These are phyloP conservation scores for Halisarca cf. caerulea DNA, from an alignment of 37 sponge, comb jelly and placozoan species.

Conservation along the genomic window DNA sequence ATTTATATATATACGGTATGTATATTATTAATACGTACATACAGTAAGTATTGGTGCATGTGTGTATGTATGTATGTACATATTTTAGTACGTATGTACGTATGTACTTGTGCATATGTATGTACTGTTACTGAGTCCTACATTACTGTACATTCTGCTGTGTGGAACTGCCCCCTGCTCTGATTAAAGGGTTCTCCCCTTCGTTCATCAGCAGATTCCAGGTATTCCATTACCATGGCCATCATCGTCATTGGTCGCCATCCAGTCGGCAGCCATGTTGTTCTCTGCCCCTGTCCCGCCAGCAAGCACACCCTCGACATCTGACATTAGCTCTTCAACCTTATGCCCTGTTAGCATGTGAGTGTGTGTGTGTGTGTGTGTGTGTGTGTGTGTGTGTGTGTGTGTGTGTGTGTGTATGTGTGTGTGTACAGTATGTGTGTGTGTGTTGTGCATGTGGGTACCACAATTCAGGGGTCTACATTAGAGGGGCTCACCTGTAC, in stretches of 20 bases:
- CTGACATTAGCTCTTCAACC: not conserved
- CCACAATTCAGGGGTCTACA: too few relatives aligned
- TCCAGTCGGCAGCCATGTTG: constrained; percentile 24
- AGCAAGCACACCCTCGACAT: not conserved
- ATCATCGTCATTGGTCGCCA: not conserved
- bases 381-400: not conserved
- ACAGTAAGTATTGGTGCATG: not conserved
- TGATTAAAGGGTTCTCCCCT: not conserved
- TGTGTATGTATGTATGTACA: not conserved
- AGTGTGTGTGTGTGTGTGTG: not conserved
- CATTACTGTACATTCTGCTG: too few relatives aligned
- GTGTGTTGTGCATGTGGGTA: too few relatives aligned
- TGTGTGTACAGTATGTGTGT: too few relatives aligned
- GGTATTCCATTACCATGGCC: not conserved
- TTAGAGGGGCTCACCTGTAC: too few relatives aligned
- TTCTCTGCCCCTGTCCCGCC: not conserved
- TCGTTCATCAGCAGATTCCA: not conserved
- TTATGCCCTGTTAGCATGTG: not conserved
- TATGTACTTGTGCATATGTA: not conserved
- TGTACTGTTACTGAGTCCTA: too few relatives aligned
- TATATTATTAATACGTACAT: not conserved
- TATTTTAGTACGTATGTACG: not conserved
- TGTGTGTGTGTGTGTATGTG: not conserved
- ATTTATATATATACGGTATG: not conserved
- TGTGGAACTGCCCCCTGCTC: too few relatives aligned